phyloP scores from a whole-genome alignment of 2,797 vertebrate genomes.

The Carduelis carduelis region DNA sequence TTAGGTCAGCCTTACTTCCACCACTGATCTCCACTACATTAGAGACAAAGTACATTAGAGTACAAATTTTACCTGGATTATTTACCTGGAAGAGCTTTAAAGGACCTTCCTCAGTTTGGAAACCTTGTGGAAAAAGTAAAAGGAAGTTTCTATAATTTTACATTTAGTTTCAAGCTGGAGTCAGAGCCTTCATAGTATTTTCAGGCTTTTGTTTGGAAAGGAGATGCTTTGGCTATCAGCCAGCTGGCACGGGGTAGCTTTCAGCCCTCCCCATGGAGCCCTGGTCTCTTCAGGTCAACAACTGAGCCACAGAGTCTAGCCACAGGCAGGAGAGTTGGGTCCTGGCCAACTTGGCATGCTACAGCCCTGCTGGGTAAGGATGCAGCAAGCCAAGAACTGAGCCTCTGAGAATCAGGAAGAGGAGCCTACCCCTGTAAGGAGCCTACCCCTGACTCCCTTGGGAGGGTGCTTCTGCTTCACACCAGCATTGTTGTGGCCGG shows the following conservation, averaged over 20 bases:
- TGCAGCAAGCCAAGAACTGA: not conserved
- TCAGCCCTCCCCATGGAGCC: not conserved
- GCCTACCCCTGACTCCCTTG: not conserved
- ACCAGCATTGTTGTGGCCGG: not conserved
- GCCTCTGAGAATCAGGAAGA: not conserved
- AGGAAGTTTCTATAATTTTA: not conserved
- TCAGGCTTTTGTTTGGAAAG: not conserved
- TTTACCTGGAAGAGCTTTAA: not conserved
- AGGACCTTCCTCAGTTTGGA: not conserved
- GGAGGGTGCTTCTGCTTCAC: not conserved
- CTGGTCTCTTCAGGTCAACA: not conserved
- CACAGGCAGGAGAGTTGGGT: not conserved
- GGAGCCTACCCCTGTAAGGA: not conserved
- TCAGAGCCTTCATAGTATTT: not conserved
- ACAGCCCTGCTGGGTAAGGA: not conserved
- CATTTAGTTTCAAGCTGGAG: not conserved
- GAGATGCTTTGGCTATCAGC: not conserved
- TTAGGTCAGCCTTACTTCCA: not conserved
- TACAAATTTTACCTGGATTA: not conserved
- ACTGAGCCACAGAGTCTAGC: not conserved
- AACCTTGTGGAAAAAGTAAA: not conserved
- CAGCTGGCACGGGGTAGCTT: not conserved
- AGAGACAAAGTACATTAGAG: not conserved
- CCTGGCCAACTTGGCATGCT: not conserved
- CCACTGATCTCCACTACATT: fast-evolving